Evolutionary conservation across 2,113 vertebrate species (phyloP).

Genomic region (Rhea americana): DNA sequence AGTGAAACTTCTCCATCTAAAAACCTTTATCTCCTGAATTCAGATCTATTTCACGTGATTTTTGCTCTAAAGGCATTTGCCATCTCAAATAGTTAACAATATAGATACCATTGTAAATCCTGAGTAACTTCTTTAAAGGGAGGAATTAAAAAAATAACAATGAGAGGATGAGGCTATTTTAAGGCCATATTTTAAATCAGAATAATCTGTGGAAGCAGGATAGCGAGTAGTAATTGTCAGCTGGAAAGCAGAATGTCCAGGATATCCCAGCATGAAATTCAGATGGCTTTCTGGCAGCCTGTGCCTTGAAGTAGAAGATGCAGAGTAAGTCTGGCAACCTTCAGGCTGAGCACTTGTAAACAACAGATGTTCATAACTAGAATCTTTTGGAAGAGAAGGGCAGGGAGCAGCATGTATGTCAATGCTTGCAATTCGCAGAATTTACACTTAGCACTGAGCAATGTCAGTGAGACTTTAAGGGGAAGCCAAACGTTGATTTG

Average conservation of each 20-base stretch:
- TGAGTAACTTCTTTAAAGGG: neutral
- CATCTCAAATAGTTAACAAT: neutral
- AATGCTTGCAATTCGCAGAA: slow-evolving; percentile 65
- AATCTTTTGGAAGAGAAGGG: slow-evolving; percentile 60
- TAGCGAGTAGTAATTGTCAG: slow-evolving; percentile 56
- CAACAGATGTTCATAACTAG: slow-evolving; percentile 81
- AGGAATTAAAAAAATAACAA: neutral
- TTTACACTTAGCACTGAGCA: neutral
- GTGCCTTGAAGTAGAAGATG: slow-evolving; percentile 60
- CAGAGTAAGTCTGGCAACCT: slow-evolving; percentile 76
- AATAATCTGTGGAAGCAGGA: slow-evolving; percentile 46
- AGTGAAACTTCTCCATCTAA: neutral
- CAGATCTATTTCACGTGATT: rapidly evolving
- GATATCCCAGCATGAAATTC: slow-evolving; percentile 74
- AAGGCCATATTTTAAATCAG: slow-evolving; percentile 48
- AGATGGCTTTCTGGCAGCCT: slow-evolving; percentile 73
- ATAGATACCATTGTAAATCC: neutral
- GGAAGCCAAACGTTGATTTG: neutral
- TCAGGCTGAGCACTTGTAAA: slow-evolving; percentile 77
- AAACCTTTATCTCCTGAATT: neutral
- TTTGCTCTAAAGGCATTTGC: neutral
- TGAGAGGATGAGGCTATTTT: neutral
- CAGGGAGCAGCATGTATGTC: slow-evolving; percentile 58
- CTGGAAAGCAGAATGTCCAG: slow-evolving; percentile 66
- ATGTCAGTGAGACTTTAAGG: slow-evolving; percentile 18